Percentiles rank a stretch among this genome's conserved stretches.
These are phyloP conservation scores for Sarcophaga bullata DNA, from an alignment of 1,140 invertebrate species.

Conservation along the genomic window DNA sequence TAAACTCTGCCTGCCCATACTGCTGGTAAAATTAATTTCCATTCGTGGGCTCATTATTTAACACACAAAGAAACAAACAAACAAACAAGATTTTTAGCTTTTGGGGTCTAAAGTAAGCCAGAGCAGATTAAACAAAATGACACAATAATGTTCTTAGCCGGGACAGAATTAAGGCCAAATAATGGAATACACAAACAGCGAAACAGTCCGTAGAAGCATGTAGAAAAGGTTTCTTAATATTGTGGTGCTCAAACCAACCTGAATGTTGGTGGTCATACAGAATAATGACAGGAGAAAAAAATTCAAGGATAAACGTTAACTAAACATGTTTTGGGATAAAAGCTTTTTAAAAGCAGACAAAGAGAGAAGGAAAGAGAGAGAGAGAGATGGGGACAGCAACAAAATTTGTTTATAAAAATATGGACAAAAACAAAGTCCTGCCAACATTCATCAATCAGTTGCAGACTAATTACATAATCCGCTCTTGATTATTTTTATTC, in stretches of 20 bases:
- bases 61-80: not conserved
- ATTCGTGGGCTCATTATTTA: not conserved
- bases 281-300: too few relatives aligned
- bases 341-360: not conserved
- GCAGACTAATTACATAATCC: slow-evolving; percentile 66
- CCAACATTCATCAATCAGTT: slow-evolving; percentile 64
- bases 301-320: too few relatives aligned
- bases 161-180: slow-evolving; percentile 34
- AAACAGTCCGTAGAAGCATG: not conserved
- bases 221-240: too few relatives aligned
- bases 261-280: too few relatives aligned
- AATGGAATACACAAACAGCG: slow-evolving; percentile 23
- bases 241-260: too few relatives aligned
- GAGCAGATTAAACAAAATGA: slow-evolving; percentile 35
- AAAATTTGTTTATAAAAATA: not conserved
- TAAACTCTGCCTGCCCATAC: not conserved
- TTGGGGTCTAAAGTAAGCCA: too few relatives aligned
- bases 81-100: not conserved
- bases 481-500: slow-evolving; percentile 61
- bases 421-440: slow-evolving; percentile 31
- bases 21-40: slow-evolving; percentile 3
- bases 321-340: slow-evolving; percentile 4
- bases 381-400: too few relatives aligned
- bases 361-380: too few relatives aligned
- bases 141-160: slow-evolving; percentile 27